Percentiles rank a stretch among this genome's conserved stretches.
Evolutionary conservation across 2,888 invertebrate species (phyloP).

Genomic region (Helobdella robusta): DNA sequence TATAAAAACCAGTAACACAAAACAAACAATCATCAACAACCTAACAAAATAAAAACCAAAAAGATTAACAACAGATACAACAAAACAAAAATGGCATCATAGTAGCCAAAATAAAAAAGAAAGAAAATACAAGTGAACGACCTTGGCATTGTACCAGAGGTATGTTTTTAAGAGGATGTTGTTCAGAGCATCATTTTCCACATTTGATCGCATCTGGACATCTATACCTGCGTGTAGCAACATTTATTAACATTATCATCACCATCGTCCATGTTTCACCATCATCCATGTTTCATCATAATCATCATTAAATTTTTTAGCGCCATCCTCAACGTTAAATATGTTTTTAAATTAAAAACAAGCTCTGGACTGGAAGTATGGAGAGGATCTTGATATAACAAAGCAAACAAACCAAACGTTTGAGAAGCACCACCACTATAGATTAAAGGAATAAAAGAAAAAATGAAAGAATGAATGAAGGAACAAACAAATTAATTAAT

Average conservation of each 20-base stretch:
- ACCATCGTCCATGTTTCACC: not conserved
- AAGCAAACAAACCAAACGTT: too few relatives aligned
- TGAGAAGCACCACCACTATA: too few relatives aligned
- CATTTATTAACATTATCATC: not conserved
- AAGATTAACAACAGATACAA: not conserved
- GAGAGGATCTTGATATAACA: too few relatives aligned
- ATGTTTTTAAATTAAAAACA: too few relatives aligned
- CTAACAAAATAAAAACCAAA: not conserved
- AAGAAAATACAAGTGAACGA: not conserved
- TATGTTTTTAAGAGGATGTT: not conserved
- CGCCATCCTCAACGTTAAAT: too few relatives aligned
- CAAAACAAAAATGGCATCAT: not conserved
- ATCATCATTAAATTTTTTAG: too few relatives aligned
- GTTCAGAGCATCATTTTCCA: conserved; percentile 7
- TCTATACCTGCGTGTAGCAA: conserved; percentile 7
- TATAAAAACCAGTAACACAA: not conserved
- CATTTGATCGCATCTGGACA: not conserved
- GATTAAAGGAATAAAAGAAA: too few relatives aligned
- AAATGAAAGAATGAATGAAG: too few relatives aligned
- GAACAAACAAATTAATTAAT: too few relatives aligned
- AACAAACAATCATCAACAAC: not conserved
- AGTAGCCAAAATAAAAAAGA: not conserved
- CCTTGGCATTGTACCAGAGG: conserved; percentile 21
- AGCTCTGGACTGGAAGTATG: too few relatives aligned
- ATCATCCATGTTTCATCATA: too few relatives aligned